Base-by-base conservation (phyloP, 2,797 vertebrate species). In the Fratercula arctica region DNA sequence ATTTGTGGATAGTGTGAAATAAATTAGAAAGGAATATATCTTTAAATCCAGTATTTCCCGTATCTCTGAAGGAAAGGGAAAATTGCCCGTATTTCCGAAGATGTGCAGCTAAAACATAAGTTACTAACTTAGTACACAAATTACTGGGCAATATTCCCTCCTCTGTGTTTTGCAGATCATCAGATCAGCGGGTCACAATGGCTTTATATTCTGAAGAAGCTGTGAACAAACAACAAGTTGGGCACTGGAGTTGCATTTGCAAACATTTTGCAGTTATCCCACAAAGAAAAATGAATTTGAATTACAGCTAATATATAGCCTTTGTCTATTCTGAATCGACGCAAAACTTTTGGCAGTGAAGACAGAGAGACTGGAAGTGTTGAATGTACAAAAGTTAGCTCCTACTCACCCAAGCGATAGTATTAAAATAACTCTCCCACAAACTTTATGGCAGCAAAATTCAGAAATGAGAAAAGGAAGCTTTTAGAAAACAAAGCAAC, bases 151-250 rank as follows among this genome's bases (percentile, higher is more conserved):
- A n/a, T 82, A 59, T 39, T 82, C 84, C 81, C 80, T 54, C 1
- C 45, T 2, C 80, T 80, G 8, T 35, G 84, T 85, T 95, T 89
- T 77, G 84, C 86, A 90, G 74, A 67, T 92, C 85, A 46, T 85
- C 90, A 90, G 93, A 87, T 10, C 89, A n/a, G 41, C 2, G 13
- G 74, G 81, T 87, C 91, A 79, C 94, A 95, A 87, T 57, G 74
- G 70, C 53, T 91, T 88, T 31, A 26, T 50, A 29, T 6, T 57
- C 80, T 77, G 74, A 84, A 93, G 74, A 93, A 95, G 90, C 84
- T 92, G 92, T 53, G 89, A 96, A 96, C 93, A 94, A 87, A 94
- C 45, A 76, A 20, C 64, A 46, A 86, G 69, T 26, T 88, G 89
- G 91, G 82, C 87, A 69, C 76, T 78, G 68, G 50, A 39, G 57